phyloP scores from a whole-genome alignment of 2,113 vertebrate species.

The Phalacrocorax pelagicus region DNA sequence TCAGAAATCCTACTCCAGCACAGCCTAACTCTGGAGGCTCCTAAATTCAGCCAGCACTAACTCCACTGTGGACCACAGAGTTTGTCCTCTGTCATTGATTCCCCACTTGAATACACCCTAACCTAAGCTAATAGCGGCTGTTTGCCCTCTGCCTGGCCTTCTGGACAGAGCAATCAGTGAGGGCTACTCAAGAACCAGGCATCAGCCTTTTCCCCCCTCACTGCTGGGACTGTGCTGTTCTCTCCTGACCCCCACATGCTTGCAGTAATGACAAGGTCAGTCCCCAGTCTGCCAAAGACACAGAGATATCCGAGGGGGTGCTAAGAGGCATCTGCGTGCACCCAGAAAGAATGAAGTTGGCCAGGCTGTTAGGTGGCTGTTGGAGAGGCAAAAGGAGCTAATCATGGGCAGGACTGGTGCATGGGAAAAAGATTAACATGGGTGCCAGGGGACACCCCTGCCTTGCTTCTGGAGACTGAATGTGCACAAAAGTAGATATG shows the following conservation, averaged over 20 bases:
- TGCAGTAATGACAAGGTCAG: not conserved
- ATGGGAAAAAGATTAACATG: not conserved
- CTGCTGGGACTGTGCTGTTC: not conserved
- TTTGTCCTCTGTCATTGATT: not conserved
- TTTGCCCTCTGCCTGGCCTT: not conserved
- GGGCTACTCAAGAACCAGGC: not conserved
- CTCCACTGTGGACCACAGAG: not conserved
- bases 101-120: not conserved
- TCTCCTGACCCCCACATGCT: accelerated
- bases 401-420: not conserved
- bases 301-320: not conserved
- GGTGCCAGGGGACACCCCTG: not conserved
- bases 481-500: not conserved
- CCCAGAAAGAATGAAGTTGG: not conserved
- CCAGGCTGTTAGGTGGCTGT: not conserved
- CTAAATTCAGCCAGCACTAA: not conserved
- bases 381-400: not conserved
- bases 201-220: not conserved
- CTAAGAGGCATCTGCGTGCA: not conserved
- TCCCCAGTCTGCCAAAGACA: not conserved
- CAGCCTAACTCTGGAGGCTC: not conserved
- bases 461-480: not conserved
- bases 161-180: not conserved
- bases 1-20: not conserved
- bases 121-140: not conserved